Conservation (phyloP, 2,888 invertebrate species). For the Scrobipalpa costella region DNA sequence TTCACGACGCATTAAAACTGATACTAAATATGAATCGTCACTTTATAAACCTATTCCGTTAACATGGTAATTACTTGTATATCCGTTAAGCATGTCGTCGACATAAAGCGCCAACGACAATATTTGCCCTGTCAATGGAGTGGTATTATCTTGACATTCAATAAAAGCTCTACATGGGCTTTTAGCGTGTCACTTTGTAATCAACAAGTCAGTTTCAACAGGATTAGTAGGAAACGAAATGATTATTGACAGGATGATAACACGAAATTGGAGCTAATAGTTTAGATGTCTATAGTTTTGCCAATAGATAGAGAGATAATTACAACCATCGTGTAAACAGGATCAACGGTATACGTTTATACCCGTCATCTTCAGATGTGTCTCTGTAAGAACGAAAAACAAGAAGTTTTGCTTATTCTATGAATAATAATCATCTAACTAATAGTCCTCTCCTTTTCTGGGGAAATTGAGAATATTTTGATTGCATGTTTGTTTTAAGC, state of each 20-base stretch:
- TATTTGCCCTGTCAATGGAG: background rate
- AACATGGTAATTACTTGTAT: background rate
- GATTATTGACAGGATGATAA: background rate
- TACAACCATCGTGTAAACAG: too few relatives aligned
- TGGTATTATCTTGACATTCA: slow-evolving; percentile 15
- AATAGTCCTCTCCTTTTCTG: too few relatives aligned
- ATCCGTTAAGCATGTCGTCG: slow-evolving; percentile 1
- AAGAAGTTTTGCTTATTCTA: too few relatives aligned
- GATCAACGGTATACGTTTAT: too few relatives aligned
- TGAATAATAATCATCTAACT: too few relatives aligned
- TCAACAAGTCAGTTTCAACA: background rate
- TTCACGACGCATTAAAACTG: too few relatives aligned
- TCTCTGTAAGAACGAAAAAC: too few relatives aligned
- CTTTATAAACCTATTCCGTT: background rate
- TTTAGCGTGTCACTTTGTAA: slow-evolving; percentile 5
- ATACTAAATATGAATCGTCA: background rate
- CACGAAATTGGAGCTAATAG: background rate
- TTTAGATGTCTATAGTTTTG: too few relatives aligned
- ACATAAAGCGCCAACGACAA: slow-evolving; percentile 1
- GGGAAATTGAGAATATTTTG: too few relatives aligned
- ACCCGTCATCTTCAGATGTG: too few relatives aligned
- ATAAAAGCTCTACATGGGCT: slow-evolving; percentile 10
- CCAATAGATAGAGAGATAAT: too few relatives aligned
- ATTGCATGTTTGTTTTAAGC: too few relatives aligned
- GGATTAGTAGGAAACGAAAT: background rate